These are phyloP conservation scores for Hyla sarda DNA, from an alignment of 2,113 vertebrate species.

Conservation along the genomic window DNA sequence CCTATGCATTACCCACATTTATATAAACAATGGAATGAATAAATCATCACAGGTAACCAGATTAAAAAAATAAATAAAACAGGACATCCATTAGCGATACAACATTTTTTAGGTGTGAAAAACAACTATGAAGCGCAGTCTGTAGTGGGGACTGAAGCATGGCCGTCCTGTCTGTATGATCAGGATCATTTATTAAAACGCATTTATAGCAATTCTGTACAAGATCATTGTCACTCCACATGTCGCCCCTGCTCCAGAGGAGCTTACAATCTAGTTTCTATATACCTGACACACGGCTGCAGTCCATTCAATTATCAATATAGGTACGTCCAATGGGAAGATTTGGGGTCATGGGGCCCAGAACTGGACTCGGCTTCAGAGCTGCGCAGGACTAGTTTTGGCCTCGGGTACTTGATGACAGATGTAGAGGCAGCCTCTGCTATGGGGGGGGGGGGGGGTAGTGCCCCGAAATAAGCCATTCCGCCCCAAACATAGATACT, in stretches of 20 bases:
- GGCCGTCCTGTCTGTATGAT: neutral
- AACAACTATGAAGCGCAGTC: too few relatives aligned
- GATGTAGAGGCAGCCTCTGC: too few relatives aligned
- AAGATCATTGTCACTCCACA: neutral
- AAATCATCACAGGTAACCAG: too few relatives aligned
- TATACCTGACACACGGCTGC: neutral
- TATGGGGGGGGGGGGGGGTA: too few relatives aligned
- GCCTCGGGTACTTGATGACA: too few relatives aligned
- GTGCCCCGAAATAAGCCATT: too few relatives aligned
- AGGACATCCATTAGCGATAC: too few relatives aligned
- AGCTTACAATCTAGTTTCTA: neutral
- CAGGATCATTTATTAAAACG: slow-evolving; percentile 4
- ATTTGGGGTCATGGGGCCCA: neutral
- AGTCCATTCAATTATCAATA: neutral
- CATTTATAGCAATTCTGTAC: neutral
- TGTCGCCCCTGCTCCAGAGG: neutral
- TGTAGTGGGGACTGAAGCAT: neutral
- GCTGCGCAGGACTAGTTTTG: neutral
- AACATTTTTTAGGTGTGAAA: too few relatives aligned
- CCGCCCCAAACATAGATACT: too few relatives aligned
- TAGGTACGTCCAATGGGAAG: neutral
- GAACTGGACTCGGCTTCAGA: neutral
- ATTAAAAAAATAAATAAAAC: too few relatives aligned
- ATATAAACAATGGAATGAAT: too few relatives aligned
- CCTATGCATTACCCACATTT: too few relatives aligned